Base-by-base conservation (phyloP, 1,140 invertebrate species). In the Palaemon carinicauda region DNA sequence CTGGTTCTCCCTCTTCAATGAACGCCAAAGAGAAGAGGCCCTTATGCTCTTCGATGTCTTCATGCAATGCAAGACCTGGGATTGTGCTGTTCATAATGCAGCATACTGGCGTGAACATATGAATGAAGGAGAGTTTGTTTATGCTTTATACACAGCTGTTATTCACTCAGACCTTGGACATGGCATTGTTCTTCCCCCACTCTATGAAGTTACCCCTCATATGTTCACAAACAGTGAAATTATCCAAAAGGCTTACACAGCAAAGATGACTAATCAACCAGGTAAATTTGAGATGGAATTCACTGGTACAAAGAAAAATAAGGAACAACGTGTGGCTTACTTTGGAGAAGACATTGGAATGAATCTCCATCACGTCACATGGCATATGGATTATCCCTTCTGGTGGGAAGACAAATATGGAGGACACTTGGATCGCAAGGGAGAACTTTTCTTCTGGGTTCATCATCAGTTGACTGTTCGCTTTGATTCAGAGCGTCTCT, bases 201-300 rank as follows among this genome's bases (percentile, higher is more conserved):
- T 94, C 41, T 95, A 95, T 90, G 95, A 95, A 90, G 92, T 95
- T 85, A 92, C 93, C 90, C 93, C 93, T 0, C 91, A 92, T 24
- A 90, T 91, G 87, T 93, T 92, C 89, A 90, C 93, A 71, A 92
- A 92, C 82, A 88, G 91, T 21, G 87, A 92, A 85, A 29, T 82
- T 19, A 82, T 82, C 33, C 52, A 69, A n/a, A 83, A 92, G 82
- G 92, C 91, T 31, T 89, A 89, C 54, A 87, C 90, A 33, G 90
- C 33, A 90, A 92, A 87, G 87, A 92, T 86, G 90, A 91, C 80
- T 71, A 88, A 87, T 80, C 87, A 81, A 74, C 92, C 91, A 87
- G 56, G 51, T 7, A 82, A 53, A 56, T 88, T 84, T 29, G 56
- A 56, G 27, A 75, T 88, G 31, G n/a, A 53, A 31, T 77, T 71